Evolutionary conservation across 2,888 invertebrate genomes (phyloP), one percentile per base, ranked within the genome.

Genomic region (Dichetophora obliterata): DNA sequence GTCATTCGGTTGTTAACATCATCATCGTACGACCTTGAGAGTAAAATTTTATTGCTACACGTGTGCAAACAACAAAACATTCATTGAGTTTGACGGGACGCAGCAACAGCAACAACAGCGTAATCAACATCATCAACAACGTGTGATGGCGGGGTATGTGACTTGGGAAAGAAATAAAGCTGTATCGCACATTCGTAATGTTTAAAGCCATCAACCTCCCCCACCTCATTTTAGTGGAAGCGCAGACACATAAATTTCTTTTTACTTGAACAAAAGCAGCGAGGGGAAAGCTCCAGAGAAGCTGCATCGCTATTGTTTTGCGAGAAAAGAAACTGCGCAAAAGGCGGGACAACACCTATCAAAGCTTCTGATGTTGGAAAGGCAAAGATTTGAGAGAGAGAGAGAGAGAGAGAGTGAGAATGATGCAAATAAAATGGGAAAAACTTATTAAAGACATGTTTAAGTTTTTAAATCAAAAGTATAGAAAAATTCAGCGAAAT

Each of bases 11-110:
- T 43, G 57, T n/a, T n/a, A 22, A 22, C 63, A 43, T 24, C 57
- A 50, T 74, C 66, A 75, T 75, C 77, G 79, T 72, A 81, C 85
- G 86, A 87, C 86, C 86, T 87, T 87, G 88, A 86, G 83, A 84
- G 85, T 85, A 84, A 81, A 82, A 86, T 84, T 85, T 86, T 87
- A 87, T 86, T 82, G 85, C 86, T 87, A 84, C 86, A 87, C 86
- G 86, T 87, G 87, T 84, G 82, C 85, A 82, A 84, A 86, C 82
- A 83, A 22, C n/a, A 37, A 9, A 37, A 83, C 80, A 79, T 77
- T 80, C 80, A 82, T 80, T 81, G 79, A 75, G 80, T 80, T 19
- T 22, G 80, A 77, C 76, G 75, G 27, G 78, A 65, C 74, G 54
- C 79, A 69, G 74, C 72, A 69, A 75, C 77, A 77, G 54, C 75